Evolutionary conservation across 2,888 invertebrate genomes (phyloP), one percentile per base, ranked within the genome.

Genomic region (Helicoverpa assulta): DNA sequence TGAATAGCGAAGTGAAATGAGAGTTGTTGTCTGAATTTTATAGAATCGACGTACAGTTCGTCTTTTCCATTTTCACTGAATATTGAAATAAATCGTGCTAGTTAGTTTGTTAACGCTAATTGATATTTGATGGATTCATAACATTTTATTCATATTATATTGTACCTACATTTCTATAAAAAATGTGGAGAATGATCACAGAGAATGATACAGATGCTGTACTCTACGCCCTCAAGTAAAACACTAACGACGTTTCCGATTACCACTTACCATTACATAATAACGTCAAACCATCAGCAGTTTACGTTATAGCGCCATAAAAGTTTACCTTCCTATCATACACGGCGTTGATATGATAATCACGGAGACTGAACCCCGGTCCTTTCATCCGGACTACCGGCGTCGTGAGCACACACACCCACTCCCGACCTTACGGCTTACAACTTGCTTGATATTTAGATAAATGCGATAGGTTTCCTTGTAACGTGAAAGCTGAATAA

Each of bases 401-500:
- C 54, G 57, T 64, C 80, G 80, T 80, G 82, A 71, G 56, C 61
- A 16, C 40, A 21, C 64, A 70, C 80, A 69, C 80, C 80, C 82
- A 79, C 80, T 65, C 16, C 65, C 67, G 82, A 80, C 82, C 80
- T 80, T 80, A 80, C 51, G 55, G 43, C 65, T 66, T 70, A 71
- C 40, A 77, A 70, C 77, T 50, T 54, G 60, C 77, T 70, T 76
- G 76, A 76, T 76, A 76, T 76, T 74, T 79, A 76, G 75, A 79
- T 76, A 75, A 73, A 76, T 54, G 62, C 62, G 65, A 59, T 62
- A 52, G 74, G 51, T 73, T 21, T 57, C 40, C 14, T 21, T 56
- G 33, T 56, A 52, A 56, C 14, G 60, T 67, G 60, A 73, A 76
- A 78, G 63, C 67, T 65, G 62, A 63, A 78, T 66, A 26, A 54